Evolutionary conservation across 2,113 vertebrate genomes (phyloP), one percentile per base, ranked within the genome.

Genomic region (Vanacampus margaritifer): DNA sequence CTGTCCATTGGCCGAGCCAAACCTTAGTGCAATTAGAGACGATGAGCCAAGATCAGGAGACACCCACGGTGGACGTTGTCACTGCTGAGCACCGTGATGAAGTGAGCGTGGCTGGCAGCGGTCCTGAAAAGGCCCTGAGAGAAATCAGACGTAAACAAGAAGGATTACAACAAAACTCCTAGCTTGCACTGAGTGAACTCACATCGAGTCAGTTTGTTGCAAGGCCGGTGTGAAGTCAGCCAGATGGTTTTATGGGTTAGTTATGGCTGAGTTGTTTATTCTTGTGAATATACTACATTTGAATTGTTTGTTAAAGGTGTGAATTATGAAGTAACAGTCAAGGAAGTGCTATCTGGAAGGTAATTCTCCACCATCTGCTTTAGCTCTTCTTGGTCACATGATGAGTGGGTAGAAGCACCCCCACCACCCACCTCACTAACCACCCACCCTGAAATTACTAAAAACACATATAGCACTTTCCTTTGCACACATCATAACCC

Each of bases 21-120:
- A 64, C 67, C 68, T 65, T 59, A 57, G 72, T 36, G 72, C 75
- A 86, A 79, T 80, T 75, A 75, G 62, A 70, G 70, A 83, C 62
- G 14, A 48, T 79, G 65, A 81, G 65, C 79, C 68, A 76, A 79
- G 70, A 79, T 84, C 66, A 80, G 78, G 77, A 86, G 85, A 88
- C 80, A 74, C 79, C 83, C 81, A 77, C 67, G 78, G 61, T 45
- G 71, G 6, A 24, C 66, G 71, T 60, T 81, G 78, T 86, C 81
- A 76, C 74, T 74, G 72, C 69, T 65, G 56, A 59, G 68, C 71
- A 70, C 79, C 26, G 28, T 74, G 80, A 83, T 74, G 65, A 74
- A 84, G 78, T 79, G 84, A 84, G 79, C 74, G 69, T 78, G 76
- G 73, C 79, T 86, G 85, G 79, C 81, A 80, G 71, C 61, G 32